phyloP scores from a whole-genome alignment of 2,888 invertebrate species.

The Melanchra persicariae region DNA sequence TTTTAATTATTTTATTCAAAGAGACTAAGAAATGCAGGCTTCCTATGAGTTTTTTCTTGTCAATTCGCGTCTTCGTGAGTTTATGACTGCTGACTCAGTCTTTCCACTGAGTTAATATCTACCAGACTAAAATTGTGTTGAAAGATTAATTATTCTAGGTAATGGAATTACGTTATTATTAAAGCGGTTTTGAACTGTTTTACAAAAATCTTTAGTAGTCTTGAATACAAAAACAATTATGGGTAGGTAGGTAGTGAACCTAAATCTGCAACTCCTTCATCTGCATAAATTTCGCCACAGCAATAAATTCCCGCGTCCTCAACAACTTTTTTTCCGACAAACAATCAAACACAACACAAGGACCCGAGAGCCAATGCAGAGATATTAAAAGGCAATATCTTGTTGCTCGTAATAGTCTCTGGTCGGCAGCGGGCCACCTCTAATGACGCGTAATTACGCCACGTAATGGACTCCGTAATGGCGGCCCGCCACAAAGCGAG shows the following conservation, averaged over 20 bases:
- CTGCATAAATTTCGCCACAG: constrained; percentile 1
- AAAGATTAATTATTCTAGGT: background rate
- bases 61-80: background rate
- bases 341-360: constrained; percentile 64
- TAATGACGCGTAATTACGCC: constrained; percentile 89
- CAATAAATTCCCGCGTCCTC: constrained; percentile 10
- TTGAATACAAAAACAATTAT: no score
- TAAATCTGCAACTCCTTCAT: background rate
- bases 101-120: background rate
- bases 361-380: constrained; percentile 67
- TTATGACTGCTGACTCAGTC: background rate
- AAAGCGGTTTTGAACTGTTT: background rate
- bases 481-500: constrained; percentile 86
- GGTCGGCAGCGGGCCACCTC: constrained; percentile 80
- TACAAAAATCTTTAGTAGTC: background rate
- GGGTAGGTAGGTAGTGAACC: no score
- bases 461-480: constrained; percentile 86
- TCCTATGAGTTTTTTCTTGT: constrained; percentile 9
- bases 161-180: no score
- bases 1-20: constrained; percentile 14
- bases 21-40: background rate
- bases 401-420: constrained; percentile 68
- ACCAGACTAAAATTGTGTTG: background rate
- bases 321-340: constrained; percentile 39
- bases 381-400: constrained; percentile 87